phyloP scores from a whole-genome alignment of 2,888 invertebrate genomes.

The Acronicta psi region DNA sequence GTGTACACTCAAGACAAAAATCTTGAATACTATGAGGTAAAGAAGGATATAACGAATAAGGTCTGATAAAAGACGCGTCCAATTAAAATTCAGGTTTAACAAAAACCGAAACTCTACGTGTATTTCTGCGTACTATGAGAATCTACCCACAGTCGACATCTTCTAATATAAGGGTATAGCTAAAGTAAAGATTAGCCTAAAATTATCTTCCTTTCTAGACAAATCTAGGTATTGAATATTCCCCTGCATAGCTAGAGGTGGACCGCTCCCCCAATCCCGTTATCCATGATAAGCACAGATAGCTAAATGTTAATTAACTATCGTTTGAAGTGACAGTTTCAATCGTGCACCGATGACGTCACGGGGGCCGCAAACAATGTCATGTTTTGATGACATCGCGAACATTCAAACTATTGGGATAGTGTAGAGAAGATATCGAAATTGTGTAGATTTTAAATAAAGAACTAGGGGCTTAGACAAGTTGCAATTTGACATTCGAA shows the following conservation, averaged over 20 bases:
- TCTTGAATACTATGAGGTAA: too few species aligned
- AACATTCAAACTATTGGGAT: slow-evolving; percentile 31
- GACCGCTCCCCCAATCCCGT: neutral
- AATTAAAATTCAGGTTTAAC: too few species aligned
- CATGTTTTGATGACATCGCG: slow-evolving; percentile 12
- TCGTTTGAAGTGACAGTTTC: slow-evolving; percentile 49
- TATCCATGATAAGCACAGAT: slow-evolving; percentile 10
- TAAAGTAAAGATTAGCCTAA: too few species aligned
- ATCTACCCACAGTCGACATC: too few species aligned
- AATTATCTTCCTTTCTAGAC: neutral
- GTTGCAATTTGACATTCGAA: too few species aligned
- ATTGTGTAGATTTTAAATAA: neutral
- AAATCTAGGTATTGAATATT: neutral
- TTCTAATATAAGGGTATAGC: too few species aligned
- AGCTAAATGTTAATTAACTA: slow-evolving; percentile 30
- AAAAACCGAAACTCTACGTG: too few species aligned
- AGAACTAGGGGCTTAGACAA: too few species aligned
- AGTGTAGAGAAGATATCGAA: neutral
- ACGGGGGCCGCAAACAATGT: slow-evolving; percentile 25
- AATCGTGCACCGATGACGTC: slow-evolving; percentile 30
- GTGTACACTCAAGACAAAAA: too few species aligned
- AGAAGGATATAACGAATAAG: too few species aligned
- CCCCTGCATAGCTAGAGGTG: neutral
- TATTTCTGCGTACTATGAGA: too few species aligned
- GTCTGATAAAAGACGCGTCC: too few species aligned